phyloP scores from a whole-genome alignment of 2,888 invertebrate genomes.

The Glaucopsyche alexis region DNA sequence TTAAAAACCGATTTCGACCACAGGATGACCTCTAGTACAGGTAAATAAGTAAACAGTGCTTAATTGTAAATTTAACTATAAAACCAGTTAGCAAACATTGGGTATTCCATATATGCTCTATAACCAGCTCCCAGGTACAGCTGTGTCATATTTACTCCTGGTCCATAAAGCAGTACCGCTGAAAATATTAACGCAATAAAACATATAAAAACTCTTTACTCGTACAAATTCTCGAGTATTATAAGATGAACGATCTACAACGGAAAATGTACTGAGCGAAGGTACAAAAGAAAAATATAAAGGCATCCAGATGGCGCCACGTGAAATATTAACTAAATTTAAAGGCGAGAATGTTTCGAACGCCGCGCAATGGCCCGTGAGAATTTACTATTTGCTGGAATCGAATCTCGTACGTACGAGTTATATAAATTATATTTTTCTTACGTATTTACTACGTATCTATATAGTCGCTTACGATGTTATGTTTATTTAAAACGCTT shows the following conservation, averaged over 20 bases:
- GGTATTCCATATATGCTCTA: neutral
- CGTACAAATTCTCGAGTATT: slow-evolving; percentile 27
- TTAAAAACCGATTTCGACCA: no score
- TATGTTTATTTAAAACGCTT: neutral
- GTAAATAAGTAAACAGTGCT: no score
- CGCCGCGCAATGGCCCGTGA: slow-evolving; percentile 63
- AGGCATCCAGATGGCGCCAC: slow-evolving; percentile 67
- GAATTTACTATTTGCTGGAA: slow-evolving; percentile 63
- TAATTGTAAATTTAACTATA: neutral
- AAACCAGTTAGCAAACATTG: neutral
- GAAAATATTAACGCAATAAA: slow-evolving; percentile 20
- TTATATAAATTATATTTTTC: neutral
- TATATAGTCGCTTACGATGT: neutral
- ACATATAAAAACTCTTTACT: slow-evolving; percentile 19
- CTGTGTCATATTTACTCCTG: neutral
- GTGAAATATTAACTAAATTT: slow-evolving; percentile 72
- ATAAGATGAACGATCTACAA: slow-evolving; percentile 36
- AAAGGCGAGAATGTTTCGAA: slow-evolving; percentile 57
- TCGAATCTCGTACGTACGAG: slow-evolving; percentile 36
- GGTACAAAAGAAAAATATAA: slow-evolving; percentile 48
- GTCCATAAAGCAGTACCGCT: slow-evolving; percentile 11
- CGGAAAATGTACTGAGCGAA: slow-evolving; percentile 35
- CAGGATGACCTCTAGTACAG: no score
- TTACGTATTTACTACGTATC: neutral
- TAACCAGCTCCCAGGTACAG: neutral